These are phyloP conservation scores for Hippocampus mohnikei DNA, from an alignment of 2,113 vertebrate species.

Conservation along the genomic window DNA sequence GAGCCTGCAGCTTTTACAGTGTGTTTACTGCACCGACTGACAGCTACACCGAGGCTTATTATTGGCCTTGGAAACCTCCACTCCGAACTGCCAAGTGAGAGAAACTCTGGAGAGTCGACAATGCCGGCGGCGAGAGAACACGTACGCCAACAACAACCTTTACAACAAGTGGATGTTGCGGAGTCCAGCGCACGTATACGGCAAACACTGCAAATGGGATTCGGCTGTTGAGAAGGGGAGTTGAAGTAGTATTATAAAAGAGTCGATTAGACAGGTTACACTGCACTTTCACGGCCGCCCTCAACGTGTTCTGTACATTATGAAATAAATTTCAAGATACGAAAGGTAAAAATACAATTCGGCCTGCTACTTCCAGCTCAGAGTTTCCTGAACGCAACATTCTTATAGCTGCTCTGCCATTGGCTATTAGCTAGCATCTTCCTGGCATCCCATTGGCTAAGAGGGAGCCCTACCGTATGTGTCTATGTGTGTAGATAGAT, in stretches of 20 bases:
- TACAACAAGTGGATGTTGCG: constrained; percentile 35
- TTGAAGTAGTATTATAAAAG: constrained; percentile 22
- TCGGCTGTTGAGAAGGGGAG: constrained; percentile 10
- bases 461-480: no score
- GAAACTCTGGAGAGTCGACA: constrained; percentile 54
- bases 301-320: constrained; percentile 21
- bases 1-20: constrained; percentile 60
- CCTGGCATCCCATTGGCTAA: no score
- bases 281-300: not conserved
- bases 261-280: constrained; percentile 43
- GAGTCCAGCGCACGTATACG: constrained; percentile 34
- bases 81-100: constrained; percentile 44
- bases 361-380: no score
- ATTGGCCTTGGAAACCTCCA: constrained; percentile 62
- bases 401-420: no score
- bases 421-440: no score
- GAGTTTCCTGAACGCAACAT: no score
- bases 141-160: constrained; percentile 22
- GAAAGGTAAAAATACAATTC: no score
- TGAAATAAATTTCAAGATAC: no score
- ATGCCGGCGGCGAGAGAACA: constrained; percentile 42
- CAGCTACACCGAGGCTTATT: constrained; percentile 62
- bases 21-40: constrained; percentile 68
- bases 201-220: constrained; percentile 31
- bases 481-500: no score